Conservation (phyloP, 2,113 vertebrate species). For the Malurus melanocephalus region DNA sequence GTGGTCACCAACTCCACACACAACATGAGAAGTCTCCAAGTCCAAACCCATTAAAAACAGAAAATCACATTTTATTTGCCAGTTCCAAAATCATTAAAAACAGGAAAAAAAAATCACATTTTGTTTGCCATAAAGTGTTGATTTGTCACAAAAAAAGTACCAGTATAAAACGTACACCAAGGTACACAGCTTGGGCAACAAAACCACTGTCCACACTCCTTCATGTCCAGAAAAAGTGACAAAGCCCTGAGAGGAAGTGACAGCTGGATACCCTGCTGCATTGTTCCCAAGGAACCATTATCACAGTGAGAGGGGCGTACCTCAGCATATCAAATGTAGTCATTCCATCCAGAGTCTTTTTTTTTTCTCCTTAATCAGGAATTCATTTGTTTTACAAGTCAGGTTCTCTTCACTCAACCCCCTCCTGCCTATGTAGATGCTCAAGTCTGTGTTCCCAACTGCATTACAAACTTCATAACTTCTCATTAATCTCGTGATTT, state of each 20-base stretch:
- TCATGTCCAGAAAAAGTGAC: neutral
- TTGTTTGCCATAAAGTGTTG: constrained; percentile 25
- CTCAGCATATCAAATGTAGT: neutral
- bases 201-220: neutral
- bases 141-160: constrained; percentile 6
- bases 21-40: neutral
- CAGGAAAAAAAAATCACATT: neutral
- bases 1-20: neutral
- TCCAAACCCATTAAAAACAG: constrained; percentile 11
- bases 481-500: neutral
- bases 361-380: neutral
- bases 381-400: neutral
- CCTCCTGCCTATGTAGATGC: neutral
- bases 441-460: neutral
- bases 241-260: constrained; percentile 13
- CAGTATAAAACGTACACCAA: constrained; percentile 27
- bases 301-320: neutral
- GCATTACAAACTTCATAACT: neutral
- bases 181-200: neutral
- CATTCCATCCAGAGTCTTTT: neutral
- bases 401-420: neutral
- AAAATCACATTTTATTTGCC: constrained; percentile 1
- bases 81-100: constrained; percentile 20
- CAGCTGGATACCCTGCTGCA: neutral
- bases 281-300: neutral